These are phyloP conservation scores for Rhamphomyia laevipes DNA, from an alignment of 2,888 invertebrate genomes.

Conservation along the genomic window DNA sequence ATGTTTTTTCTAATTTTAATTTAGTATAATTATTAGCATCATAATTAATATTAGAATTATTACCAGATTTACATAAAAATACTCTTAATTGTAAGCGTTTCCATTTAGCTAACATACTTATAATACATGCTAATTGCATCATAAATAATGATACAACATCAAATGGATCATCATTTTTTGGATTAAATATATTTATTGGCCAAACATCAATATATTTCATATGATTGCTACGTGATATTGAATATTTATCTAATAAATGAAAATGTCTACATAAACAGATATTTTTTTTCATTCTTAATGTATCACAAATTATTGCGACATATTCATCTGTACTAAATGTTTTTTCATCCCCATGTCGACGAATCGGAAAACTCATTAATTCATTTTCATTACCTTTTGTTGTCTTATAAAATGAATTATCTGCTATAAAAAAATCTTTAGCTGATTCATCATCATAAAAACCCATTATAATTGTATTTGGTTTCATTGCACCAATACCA, in stretches of 20 bases:
- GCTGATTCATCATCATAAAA: constrained; percentile 73
- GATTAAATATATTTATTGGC: constrained; percentile 86
- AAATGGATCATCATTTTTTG: constrained; percentile 65
- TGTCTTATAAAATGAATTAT: constrained; percentile 49
- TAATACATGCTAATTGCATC: constrained; percentile 91
- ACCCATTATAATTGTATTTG: constrained; percentile 91
- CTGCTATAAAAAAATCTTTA: constrained; percentile 59
- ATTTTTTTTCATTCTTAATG: constrained; percentile 87
- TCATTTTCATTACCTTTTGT: constrained; percentile 43
- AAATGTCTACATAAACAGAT: constrained; percentile 89
- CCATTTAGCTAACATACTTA: constrained; percentile 85
- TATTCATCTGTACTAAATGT: constrained; percentile 52
- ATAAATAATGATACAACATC: constrained; percentile 89
- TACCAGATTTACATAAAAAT: constrained; percentile 61
- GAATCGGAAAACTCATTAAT: constrained; percentile 42
- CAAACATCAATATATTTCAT: constrained; percentile 90
- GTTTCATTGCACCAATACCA: constrained; percentile 98
- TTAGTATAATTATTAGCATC: constrained; percentile 4
- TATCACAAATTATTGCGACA: constrained; percentile 75
- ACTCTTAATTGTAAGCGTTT: constrained; percentile 74
- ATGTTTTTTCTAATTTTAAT: constrained; percentile 50
- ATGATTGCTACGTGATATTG: constrained; percentile 46
- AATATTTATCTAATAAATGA: constrained; percentile 65
- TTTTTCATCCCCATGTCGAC: constrained; percentile 37
- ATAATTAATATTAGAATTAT: constrained; percentile 13